These are phyloP conservation scores for Novumbra hubbsi DNA, from an alignment of 2,797 vertebrate species.

Conservation along the genomic window DNA sequence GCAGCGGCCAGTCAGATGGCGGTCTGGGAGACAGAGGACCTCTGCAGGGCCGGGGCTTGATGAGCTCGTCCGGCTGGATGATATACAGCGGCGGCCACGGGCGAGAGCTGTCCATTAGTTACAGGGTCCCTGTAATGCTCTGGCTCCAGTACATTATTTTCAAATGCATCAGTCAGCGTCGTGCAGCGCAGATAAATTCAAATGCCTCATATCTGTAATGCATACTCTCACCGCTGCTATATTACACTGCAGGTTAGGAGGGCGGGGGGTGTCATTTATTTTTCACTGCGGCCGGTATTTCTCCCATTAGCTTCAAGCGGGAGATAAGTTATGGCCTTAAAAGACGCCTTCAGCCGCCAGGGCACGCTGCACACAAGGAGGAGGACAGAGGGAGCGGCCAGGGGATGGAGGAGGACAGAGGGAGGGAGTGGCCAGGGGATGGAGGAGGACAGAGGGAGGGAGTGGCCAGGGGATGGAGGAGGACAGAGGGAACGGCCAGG, in stretches of 20 bases:
- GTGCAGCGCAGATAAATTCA: conserved; percentile 87
- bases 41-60: conserved; percentile 64
- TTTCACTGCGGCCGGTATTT: conserved; percentile 93
- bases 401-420: conserved; percentile 10
- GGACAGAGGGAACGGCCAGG: conserved; percentile 40
- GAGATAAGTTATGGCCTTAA: conserved; percentile 84
- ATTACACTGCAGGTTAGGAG: conserved; percentile 90
- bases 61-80: conserved; percentile 86
- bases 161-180: conserved; percentile 95
- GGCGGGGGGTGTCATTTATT: conserved; percentile 87
- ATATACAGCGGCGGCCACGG: conserved; percentile 90
- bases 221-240: conserved; percentile 81
- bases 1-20: conserved; percentile 46
- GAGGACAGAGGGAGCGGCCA: conserved; percentile 43
- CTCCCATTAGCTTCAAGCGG: conserved; percentile 86
- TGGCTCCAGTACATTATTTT: conserved; percentile 94
- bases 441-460: too few species aligned
- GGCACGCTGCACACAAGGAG: conserved; percentile 70
- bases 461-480: conserved; percentile 28
- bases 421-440: background rate
- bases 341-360: conserved; percentile 78
- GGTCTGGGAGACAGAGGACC: conserved; percentile 57
- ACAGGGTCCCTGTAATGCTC: conserved; percentile 87
- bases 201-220: conserved; percentile 90
- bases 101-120: conserved; percentile 93